Evolutionary conservation across 1,140 invertebrate genomes (phyloP).

Genomic region (Popillia japonica): DNA sequence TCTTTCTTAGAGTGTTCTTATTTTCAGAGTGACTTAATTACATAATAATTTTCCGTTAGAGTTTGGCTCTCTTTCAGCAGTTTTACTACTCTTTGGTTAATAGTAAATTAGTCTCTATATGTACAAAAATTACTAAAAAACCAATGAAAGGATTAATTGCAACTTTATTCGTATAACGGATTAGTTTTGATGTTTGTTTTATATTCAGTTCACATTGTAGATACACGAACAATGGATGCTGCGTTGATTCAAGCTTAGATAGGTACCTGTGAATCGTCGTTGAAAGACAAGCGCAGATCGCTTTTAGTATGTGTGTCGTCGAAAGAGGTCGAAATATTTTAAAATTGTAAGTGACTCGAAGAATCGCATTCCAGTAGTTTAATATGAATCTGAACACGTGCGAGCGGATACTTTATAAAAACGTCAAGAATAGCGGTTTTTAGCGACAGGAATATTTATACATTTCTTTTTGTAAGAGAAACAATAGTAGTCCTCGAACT

Average conservation of each 20-base stretch:
- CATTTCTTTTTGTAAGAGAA: slow-evolving; percentile 31
- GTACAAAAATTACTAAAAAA: no score
- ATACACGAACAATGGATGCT: neutral
- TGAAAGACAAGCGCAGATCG: slow-evolving; percentile 6
- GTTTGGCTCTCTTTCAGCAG: no score
- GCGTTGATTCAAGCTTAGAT: slow-evolving; percentile 6
- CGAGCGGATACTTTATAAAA: slow-evolving; percentile 30
- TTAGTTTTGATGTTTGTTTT: neutral
- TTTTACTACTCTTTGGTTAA: no score
- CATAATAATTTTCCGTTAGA: no score
- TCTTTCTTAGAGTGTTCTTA: no score
- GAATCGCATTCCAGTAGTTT: slow-evolving; percentile 39
- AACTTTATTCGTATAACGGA: no score
- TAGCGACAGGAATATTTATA: slow-evolving; percentile 36
- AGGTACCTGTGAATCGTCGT: slow-evolving; percentile 9
- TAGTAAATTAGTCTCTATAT: neutral
- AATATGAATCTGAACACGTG: slow-evolving; percentile 40
- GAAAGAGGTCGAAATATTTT: slow-evolving; percentile 31
- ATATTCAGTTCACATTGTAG: neutral
- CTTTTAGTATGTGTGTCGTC: slow-evolving; percentile 19
- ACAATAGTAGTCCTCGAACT: slow-evolving; percentile 24
- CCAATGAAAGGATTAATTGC: no score
- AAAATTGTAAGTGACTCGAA: slow-evolving; percentile 39
- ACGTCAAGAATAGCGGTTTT: slow-evolving; percentile 33
- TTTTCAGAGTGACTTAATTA: no score